Percentiles rank a stretch among this genome's conserved stretches.
These are phyloP conservation scores for Sussaba pulchella DNA, from an alignment of 2,888 invertebrate genomes.

Conservation along the genomic window DNA sequence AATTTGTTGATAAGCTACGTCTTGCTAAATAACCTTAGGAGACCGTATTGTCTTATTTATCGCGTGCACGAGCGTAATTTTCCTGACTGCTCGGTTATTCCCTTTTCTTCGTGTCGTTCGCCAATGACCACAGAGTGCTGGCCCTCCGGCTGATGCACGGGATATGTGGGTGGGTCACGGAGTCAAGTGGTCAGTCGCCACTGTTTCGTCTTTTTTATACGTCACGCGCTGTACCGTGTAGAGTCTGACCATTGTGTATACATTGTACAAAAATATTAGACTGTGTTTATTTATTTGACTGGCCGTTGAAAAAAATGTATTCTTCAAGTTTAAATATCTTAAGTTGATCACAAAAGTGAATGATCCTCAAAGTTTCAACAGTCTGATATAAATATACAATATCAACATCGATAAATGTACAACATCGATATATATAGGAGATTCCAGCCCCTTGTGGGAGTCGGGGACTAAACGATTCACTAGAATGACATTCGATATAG, in stretches of 20 bases:
- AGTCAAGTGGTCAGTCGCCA: constrained; percentile 78
- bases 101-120: constrained; percentile 28
- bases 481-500: too few species aligned
- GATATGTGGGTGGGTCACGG: constrained; percentile 78
- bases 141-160: constrained; percentile 49
- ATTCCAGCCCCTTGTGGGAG: too few species aligned
- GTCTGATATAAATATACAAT: too few species aligned
- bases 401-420: too few species aligned
- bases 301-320: background rate
- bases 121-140: background rate
- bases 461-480: too few species aligned
- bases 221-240: constrained; percentile 10
- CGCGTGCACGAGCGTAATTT: constrained; percentile 25
- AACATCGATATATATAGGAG: too few species aligned
- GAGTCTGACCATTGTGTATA: constrained; percentile 1
- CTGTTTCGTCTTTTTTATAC: constrained; percentile 62
- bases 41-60: constrained; percentile 10
- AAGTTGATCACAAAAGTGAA: too few species aligned
- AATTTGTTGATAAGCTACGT: background rate
- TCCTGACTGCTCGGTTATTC: constrained; percentile 39
- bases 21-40: background rate
- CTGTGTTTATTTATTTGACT: too few species aligned
- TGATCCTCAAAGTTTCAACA: too few species aligned
- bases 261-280: too few species aligned
- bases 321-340: too few species aligned